These are phyloP conservation scores for Drymonia ruficornis DNA, from an alignment of 2,888 invertebrate species.

Conservation along the genomic window DNA sequence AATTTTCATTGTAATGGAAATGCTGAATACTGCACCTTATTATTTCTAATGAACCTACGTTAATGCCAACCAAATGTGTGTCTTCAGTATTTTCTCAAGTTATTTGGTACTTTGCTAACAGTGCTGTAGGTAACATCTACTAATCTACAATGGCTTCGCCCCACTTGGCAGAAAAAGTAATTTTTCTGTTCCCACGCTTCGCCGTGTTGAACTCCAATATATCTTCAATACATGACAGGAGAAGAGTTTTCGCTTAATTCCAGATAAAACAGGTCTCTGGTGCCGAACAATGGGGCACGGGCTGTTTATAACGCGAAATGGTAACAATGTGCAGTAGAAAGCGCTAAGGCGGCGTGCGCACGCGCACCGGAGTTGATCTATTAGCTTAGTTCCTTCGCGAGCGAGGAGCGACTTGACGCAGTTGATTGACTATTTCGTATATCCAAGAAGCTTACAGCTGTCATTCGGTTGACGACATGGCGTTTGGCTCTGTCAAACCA, in stretches of 20 bases:
- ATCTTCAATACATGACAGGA: background rate
- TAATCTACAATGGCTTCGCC: background rate
- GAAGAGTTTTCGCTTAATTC: background rate
- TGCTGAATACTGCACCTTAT: background rate
- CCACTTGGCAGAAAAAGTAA: background rate
- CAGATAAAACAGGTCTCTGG: background rate
- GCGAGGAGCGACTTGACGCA: background rate
- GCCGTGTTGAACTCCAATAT: background rate
- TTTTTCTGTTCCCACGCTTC: background rate
- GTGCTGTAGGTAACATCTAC: no score
- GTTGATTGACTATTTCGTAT: no score
- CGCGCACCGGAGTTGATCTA: constrained; percentile 9
- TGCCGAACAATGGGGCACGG: constrained; percentile 29
- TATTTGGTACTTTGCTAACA: no score
- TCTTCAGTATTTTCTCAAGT: no score
- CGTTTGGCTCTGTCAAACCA: no score
- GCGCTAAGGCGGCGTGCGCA: constrained; percentile 28
- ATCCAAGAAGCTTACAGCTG: no score
- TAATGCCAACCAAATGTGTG: no score
- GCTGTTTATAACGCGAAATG: constrained; percentile 32
- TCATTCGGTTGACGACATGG: no score
- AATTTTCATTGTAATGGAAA: constrained; percentile 8
- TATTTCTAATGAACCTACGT: background rate
- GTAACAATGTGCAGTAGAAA: constrained; percentile 34
- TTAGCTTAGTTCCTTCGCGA: background rate